Evolutionary conservation across 2,113 vertebrate species (phyloP).

Genomic region (Terrapene triunguis): DNA sequence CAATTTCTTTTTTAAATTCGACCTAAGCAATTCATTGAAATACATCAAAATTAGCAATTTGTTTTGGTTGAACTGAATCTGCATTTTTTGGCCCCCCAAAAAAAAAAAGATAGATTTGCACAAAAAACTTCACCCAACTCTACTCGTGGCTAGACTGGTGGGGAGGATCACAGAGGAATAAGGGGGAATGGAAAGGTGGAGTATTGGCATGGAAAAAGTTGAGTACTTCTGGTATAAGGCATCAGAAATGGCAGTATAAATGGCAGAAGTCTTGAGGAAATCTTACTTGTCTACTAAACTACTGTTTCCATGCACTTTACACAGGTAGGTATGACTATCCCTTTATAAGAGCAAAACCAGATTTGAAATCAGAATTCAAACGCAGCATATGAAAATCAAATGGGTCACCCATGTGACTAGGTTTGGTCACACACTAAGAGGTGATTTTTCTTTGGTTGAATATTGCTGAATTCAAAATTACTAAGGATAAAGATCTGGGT

Average conservation of each 20-base stretch:
- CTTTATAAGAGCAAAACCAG: not conserved
- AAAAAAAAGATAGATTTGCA: not conserved
- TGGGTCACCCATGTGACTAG: not conserved
- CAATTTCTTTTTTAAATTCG: no score
- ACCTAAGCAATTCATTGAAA: no score
- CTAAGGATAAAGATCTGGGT: not conserved
- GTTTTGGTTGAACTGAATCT: no score
- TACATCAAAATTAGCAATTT: no score
- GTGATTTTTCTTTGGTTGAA: not conserved
- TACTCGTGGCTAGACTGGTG: not conserved
- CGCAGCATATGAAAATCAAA: not conserved
- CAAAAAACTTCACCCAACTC: not conserved
- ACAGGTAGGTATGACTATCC: not conserved
- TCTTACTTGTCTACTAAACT: not conserved
- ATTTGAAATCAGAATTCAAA: not conserved
- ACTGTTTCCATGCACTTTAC: not conserved
- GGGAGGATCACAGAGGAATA: not conserved
- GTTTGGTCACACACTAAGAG: no score
- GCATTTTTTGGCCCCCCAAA: no score
- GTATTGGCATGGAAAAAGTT: no score
- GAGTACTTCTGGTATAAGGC: not conserved
- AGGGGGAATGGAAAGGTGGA: not conserved
- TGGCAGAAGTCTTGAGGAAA: not conserved
- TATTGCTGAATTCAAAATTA: not conserved
- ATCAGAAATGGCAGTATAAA: not conserved